Percentiles rank a stretch among this genome's conserved stretches.
Conservation (phyloP, 2,888 invertebrate species). For the Coremacera marginata region DNA sequence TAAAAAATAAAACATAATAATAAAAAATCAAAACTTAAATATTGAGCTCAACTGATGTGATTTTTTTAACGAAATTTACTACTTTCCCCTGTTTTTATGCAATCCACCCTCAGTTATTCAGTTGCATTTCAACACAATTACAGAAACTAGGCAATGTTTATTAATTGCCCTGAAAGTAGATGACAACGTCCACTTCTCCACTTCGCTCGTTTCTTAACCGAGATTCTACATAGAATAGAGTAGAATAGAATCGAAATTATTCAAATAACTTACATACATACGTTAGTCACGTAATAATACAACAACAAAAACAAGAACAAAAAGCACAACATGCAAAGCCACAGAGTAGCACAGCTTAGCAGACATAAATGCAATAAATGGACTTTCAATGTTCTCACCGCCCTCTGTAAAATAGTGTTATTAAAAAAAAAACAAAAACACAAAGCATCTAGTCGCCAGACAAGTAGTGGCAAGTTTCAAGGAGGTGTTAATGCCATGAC, state of each 20-base stretch:
- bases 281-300: background rate
- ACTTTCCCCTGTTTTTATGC: too few relatives aligned
- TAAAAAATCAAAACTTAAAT: too few relatives aligned
- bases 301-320: background rate
- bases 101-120: too few relatives aligned
- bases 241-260: background rate
- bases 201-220: background rate
- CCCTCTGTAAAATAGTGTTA: background rate
- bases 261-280: background rate
- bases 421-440: background rate
- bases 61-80: too few relatives aligned
- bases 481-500: background rate
- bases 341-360: background rate
- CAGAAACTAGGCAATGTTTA: background rate
- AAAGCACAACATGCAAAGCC: background rate
- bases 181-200: background rate
- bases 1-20: too few relatives aligned
- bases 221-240: background rate
- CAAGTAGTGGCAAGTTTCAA: background rate
- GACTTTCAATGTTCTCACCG: slow-evolving; percentile 9
- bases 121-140: too few relatives aligned
- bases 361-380: slow-evolving; percentile 17
- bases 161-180: background rate
- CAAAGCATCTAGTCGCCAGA: background rate
- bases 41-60: too few relatives aligned